Evolutionary conservation across 2,797 vertebrate genomes (phyloP).

Genomic region (Pteropus rufus): DNA sequence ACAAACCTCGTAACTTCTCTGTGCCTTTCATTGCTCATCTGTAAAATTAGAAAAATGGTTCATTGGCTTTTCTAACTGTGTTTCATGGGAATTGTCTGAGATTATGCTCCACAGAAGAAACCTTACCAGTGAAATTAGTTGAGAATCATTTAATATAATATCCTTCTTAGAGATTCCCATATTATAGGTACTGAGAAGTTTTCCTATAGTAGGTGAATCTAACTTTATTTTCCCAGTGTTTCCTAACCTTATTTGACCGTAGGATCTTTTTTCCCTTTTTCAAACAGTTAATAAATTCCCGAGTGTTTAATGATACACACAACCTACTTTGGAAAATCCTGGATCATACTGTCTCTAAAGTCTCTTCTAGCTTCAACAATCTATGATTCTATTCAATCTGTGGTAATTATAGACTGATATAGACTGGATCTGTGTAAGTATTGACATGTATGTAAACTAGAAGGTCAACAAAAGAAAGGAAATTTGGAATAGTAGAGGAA

Average conservation of each 20-base stretch:
- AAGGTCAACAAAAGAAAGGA: neutral
- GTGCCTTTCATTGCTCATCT: conserved; percentile 1
- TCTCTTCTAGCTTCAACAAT: neutral
- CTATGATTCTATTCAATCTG: neutral
- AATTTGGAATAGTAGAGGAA: neutral
- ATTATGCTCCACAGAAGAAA: neutral
- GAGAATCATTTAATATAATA: neutral
- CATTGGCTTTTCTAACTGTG: neutral
- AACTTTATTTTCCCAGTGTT: neutral
- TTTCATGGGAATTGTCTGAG: neutral
- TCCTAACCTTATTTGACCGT: neutral
- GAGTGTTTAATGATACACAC: neutral
- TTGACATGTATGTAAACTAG: neutral
- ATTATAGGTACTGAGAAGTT: neutral
- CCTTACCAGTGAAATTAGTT: neutral
- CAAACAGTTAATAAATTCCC: neutral
- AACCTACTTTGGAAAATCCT: neutral
- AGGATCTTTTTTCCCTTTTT: neutral
- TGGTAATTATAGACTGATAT: neutral
- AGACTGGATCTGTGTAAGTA: neutral
- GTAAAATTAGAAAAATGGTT: neutral
- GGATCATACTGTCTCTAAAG: neutral
- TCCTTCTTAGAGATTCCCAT: neutral
- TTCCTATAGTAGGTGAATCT: neutral
- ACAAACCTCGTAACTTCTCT: neutral